Evolutionary conservation across 2,797 vertebrate genomes (phyloP).

Genomic region (Cyclura pinguis): DNA sequence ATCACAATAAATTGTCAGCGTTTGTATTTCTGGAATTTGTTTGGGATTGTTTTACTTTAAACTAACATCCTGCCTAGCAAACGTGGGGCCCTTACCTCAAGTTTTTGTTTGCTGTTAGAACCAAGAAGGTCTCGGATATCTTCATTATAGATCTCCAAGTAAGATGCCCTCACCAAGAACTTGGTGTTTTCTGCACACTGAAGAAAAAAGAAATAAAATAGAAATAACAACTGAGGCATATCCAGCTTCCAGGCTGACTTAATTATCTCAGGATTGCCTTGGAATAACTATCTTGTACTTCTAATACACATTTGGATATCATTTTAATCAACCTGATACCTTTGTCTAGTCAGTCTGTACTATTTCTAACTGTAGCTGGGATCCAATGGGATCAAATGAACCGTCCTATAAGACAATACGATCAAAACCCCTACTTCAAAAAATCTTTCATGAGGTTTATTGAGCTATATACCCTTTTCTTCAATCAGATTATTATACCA

Average conservation of each 20-base stretch:
- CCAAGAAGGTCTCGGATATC: slow-evolving; percentile 90
- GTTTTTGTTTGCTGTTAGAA: slow-evolving; percentile 88
- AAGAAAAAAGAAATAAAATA: background rate
- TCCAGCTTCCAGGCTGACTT: background rate
- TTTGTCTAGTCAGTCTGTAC: background rate
- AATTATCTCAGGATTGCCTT: background rate
- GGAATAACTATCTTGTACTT: background rate
- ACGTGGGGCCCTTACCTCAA: slow-evolving; percentile 84
- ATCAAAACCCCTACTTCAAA: background rate
- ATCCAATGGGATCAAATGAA: background rate
- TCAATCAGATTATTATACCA: background rate
- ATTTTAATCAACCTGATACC: background rate
- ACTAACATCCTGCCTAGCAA: slow-evolving; percentile 16
- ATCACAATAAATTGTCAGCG: background rate
- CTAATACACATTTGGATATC: background rate
- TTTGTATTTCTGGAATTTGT: slow-evolving; percentile 28
- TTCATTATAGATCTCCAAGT: slow-evolving; percentile 93
- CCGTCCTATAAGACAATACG: background rate
- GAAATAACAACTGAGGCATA: background rate
- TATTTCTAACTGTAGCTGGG: background rate
- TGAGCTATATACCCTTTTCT: too few species aligned
- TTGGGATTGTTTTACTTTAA: slow-evolving; percentile 20
- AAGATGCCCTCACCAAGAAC: slow-evolving; percentile 90
- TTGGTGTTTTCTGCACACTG: slow-evolving; percentile 92
- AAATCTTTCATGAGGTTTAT: background rate